Evolutionary conservation across 2,888 invertebrate genomes (phyloP).

Genomic region (Nasonovia ribisnigri): DNA sequence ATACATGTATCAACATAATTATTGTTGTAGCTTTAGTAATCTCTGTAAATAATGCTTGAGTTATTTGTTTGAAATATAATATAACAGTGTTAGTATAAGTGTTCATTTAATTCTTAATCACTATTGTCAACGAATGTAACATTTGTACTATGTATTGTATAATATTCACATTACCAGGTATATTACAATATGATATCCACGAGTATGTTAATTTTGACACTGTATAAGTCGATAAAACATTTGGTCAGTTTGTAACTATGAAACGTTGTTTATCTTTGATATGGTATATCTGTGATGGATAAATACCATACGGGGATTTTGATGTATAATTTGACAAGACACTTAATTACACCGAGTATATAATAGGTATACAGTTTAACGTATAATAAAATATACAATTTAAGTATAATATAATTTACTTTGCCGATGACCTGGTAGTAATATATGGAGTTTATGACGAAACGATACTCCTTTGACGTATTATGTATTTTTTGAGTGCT

Average conservation of each 20-base stretch:
- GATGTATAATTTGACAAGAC: not conserved
- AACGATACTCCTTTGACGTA: not conserved
- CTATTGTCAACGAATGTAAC: not conserved
- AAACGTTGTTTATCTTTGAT: not conserved
- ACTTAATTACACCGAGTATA: not conserved
- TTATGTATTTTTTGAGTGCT: not conserved
- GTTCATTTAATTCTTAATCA: not conserved
- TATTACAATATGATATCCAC: not conserved
- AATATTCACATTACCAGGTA: not conserved
- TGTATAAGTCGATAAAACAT: not conserved
- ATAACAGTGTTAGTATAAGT: not conserved
- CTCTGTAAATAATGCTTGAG: not conserved
- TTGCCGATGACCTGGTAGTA: not conserved
- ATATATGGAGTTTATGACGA: not conserved
- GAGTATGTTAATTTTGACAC: not conserved
- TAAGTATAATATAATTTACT: not conserved
- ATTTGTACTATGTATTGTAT: not conserved
- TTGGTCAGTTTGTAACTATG: not conserved
- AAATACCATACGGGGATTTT: not conserved
- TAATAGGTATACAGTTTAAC: not conserved
- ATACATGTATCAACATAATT: constrained; percentile 30
- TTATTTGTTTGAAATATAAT: constrained; percentile 4
- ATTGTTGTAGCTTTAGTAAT: not conserved
- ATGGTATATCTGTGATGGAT: not conserved
- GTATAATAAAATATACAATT: not conserved